Base-by-base conservation (phyloP, 2,888 invertebrate species). In the Galerucella calmariensis region DNA sequence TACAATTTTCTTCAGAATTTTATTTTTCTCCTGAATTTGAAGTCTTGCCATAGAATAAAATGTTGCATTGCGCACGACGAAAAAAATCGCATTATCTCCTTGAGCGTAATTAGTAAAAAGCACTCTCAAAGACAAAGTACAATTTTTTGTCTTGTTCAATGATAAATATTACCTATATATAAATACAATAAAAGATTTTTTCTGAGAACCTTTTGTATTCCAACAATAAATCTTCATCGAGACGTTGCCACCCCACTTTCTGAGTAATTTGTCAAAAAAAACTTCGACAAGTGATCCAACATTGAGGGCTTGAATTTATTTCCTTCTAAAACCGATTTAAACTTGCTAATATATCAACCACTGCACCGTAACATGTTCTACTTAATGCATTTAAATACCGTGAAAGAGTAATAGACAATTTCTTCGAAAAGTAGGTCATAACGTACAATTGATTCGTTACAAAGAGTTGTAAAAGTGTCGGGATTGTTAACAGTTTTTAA, bases 391-490 rank as follows among this genome's bases (percentile, higher is more conserved):
- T 73, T 14, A 67, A 62, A 69, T 61, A 41, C 69, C 70, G 73
- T 68, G 69, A 67, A 75, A 65, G 72, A 69, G 41, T 69, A 72
- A 71, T 73, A 67, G 76, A 44, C 73, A 53, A 73, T 71, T 75
- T 75, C 75, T 73, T 61, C 9, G 62, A 74, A 72, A 78, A 75
- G 75, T 78, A 71, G 78, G 78, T 78, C 78, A 78, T 66, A 72
- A 14, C 68, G 69, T 61, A 75, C 76, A 79, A 79, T 77, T 74
- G 75, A 77, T 69, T 69, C 70, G 79, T 79, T 75, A 74, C 63
- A 72, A 75, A 74, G 65, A 74, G 76, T 77, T 78, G 77, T 79
- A 79, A 79, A 80, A 75, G 75, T 79, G 78, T 77, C 78, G 75
- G 75, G 69, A 76, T 69, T 69, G 51, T 73, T 75, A 68, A 58